A percentile compares a stretch with the other conserved stretches of the same genome.
phyloP scores from a whole-genome alignment of 2,888 invertebrate genomes.

The Suillia variegata region DNA sequence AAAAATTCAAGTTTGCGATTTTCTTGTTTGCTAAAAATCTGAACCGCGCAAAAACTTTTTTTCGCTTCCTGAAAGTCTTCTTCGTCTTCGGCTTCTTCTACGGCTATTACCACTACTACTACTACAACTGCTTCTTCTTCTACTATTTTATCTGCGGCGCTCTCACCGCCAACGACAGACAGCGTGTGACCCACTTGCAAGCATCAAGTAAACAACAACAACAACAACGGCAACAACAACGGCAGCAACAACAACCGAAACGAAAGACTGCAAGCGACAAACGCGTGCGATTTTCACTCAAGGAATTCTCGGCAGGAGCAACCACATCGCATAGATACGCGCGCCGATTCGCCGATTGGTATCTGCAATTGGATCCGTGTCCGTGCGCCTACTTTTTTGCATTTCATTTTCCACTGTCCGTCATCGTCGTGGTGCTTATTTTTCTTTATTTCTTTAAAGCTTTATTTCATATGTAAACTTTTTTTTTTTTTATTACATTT shows the following conservation, averaged over 20 bases:
- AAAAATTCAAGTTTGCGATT: neutral
- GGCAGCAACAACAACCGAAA: no score
- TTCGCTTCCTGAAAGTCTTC: neutral
- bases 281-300: constrained; percentile 18
- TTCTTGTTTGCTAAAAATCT: neutral
- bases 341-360: neutral
- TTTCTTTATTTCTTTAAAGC: no score
- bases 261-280: no score
- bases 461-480: no score
- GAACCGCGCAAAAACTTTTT: no score
- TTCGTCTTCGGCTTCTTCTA: neutral
- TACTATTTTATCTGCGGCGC: no score
- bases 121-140: no score
- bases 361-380: neutral
- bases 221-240: no score
- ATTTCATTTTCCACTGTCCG: neutral
- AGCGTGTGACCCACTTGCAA: constrained; percentile 18
- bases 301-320: constrained; percentile 19
- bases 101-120: neutral
- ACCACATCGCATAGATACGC: neutral
- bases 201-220: no score
- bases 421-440: neutral
- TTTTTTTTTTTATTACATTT: no score
- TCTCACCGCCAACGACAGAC: neutral
- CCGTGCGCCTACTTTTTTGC: constrained; percentile 3